Conservation (phyloP, 2,113 vertebrate species). For the Nycticebus coucang region DNA sequence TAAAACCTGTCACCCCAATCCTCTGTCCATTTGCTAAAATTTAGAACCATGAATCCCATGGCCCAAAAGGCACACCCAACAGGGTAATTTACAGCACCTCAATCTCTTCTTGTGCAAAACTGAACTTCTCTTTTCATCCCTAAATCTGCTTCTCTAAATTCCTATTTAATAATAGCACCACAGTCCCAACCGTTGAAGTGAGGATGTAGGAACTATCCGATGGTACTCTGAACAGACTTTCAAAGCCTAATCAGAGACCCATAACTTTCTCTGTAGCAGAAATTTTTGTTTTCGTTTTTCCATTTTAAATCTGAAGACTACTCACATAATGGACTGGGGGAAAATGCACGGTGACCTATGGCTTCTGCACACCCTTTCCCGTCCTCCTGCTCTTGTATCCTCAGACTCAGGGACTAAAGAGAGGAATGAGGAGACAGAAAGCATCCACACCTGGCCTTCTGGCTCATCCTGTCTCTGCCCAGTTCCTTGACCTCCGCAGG, state of each 20-base stretch:
- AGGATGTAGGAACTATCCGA: background rate
- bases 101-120: background rate
- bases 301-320: background rate
- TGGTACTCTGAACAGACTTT: background rate
- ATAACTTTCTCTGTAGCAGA: background rate
- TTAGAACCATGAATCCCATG: background rate
- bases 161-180: background rate
- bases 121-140: background rate
- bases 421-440: background rate
- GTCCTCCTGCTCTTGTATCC: background rate
- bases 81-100: background rate
- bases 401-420: background rate
- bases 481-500: background rate
- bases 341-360: background rate
- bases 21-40: background rate
- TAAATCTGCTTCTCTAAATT: background rate
- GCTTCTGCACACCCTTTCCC: background rate
- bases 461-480: background rate
- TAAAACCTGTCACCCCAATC: background rate
- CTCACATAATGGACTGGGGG: background rate
- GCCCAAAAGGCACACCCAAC: background rate
- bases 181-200: background rate
- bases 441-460: accelerated
- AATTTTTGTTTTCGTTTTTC: background rate
- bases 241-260: background rate